Evolutionary conservation across 2,888 invertebrate genomes (phyloP).

Genomic region (Saturnia japonica): DNA sequence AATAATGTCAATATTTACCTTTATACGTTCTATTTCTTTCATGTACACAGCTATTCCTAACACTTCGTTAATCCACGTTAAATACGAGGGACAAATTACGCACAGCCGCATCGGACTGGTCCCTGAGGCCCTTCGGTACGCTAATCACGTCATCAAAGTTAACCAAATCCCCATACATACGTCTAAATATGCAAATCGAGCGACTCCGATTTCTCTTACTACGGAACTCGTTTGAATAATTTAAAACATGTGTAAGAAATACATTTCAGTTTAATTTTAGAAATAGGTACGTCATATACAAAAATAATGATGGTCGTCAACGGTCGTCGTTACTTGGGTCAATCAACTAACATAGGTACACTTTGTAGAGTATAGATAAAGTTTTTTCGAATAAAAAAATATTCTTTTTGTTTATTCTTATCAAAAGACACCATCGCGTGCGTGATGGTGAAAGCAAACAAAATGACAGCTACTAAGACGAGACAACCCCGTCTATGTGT

Average conservation of each 20-base stretch:
- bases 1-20: not conserved
- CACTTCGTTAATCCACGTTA: slow-evolving; percentile 22
- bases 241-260: not conserved
- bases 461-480: no score
- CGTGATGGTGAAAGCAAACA: no score
- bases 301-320: not conserved
- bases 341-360: no score
- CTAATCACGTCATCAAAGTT: slow-evolving; percentile 31
- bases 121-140: slow-evolving; percentile 16
- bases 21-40: not conserved
- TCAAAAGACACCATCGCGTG: no score
- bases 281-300: not conserved
- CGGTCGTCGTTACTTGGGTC: no score
- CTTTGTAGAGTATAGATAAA: no score
- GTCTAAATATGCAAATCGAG: slow-evolving; percentile 18
- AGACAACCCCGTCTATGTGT: no score
- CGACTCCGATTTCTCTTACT: not conserved
- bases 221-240: not conserved
- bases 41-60: slow-evolving; percentile 19
- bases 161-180: slow-evolving; percentile 18
- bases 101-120: slow-evolving; percentile 14
- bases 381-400: no score
- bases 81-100: slow-evolving; percentile 16
- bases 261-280: not conserved
- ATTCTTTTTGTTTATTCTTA: no score